Base-by-base conservation (phyloP, 1,140 invertebrate species). In the Bradysia coprophila region DNA sequence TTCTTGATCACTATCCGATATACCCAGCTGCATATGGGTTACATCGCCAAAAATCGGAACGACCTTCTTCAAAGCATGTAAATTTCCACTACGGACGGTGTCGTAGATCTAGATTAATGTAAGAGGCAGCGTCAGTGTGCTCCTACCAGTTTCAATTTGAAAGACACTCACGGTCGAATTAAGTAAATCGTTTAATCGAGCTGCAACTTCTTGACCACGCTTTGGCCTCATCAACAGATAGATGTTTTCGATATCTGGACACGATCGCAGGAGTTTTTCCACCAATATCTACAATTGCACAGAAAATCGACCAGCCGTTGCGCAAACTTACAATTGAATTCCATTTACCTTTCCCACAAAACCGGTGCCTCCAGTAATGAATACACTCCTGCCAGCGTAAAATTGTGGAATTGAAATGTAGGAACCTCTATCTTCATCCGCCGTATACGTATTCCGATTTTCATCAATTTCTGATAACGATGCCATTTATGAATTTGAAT, bases 41-140 rank as follows among this genome's bases (percentile, higher is more conserved):
- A 98, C 83, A 58, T 98, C 93, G 9, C 94, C 93, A 38, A 75
- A 72, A 34, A 98, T 78, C 1, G 90, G 76, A 46, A 61, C 55
- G 32, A 87, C 73, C 66, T 96, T 95, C 48, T 71, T 69, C 47
- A 88, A 63, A 54, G 86, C 73, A 48, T 74, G 69, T 3, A 85
- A 81, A 46, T 78, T 69, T 46, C 82, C 76, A 53, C 73, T 73
- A 48, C 79, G 73, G 44, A 91, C 50, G 41, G 73, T 72, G 52
- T 90, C 83, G 56, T 90, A 91, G 41, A 90, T 65, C 87, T 91
- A 61, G 16, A 53, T 56, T 42, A 42, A 33, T 38, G 47, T 41
- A 38, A 37, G 40, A 45, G n/a, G n/a, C n/a, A n/a, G n/a, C n/a
- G n/a, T n/a, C n/a, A n/a, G n/a, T n/a, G n/a, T n/a, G n/a, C n/a